Percentiles rank a stretch among this genome's conserved stretches.
Conservation (phyloP, 2,113 vertebrate genomes). For the Charina bottae region DNA sequence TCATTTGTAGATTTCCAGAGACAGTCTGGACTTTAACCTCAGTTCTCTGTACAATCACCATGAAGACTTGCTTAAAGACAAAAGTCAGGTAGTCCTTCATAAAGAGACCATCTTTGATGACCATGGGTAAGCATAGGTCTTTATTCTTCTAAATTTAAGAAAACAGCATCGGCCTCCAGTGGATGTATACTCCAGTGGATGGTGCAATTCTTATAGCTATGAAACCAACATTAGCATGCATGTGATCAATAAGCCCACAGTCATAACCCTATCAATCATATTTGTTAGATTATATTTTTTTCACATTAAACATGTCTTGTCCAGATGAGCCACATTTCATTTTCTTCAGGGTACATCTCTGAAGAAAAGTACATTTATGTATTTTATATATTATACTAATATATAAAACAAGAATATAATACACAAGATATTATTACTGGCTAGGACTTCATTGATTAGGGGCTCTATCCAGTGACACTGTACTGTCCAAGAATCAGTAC, state of each 20-base stretch:
- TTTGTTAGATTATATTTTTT: neutral
- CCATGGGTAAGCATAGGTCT: constrained; percentile 58
- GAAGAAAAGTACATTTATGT: too few relatives aligned
- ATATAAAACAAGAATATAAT: neutral
- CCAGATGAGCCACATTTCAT: neutral
- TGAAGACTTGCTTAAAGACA: constrained; percentile 71
- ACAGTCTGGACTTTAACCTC: constrained; percentile 84
- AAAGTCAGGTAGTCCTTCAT: constrained; percentile 76
- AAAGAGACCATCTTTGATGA: constrained; percentile 66
- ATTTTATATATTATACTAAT: neutral
- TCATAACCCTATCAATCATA: neutral
- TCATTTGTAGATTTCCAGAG: constrained; percentile 67
- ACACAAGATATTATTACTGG: neutral
- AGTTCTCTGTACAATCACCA: constrained; percentile 81
- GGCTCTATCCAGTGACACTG: neutral
- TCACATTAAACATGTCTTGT: neutral
- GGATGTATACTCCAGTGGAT: neutral
- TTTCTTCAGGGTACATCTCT: neutral
- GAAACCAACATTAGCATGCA: neutral
- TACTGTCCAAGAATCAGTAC: neutral
- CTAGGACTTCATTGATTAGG: neutral
- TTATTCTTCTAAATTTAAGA: neutral
- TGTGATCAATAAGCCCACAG: neutral
- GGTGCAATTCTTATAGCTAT: neutral
- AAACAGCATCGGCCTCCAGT: neutral